Conservation (phyloP, 2,113 vertebrate genomes). For the Fulica atra region DNA sequence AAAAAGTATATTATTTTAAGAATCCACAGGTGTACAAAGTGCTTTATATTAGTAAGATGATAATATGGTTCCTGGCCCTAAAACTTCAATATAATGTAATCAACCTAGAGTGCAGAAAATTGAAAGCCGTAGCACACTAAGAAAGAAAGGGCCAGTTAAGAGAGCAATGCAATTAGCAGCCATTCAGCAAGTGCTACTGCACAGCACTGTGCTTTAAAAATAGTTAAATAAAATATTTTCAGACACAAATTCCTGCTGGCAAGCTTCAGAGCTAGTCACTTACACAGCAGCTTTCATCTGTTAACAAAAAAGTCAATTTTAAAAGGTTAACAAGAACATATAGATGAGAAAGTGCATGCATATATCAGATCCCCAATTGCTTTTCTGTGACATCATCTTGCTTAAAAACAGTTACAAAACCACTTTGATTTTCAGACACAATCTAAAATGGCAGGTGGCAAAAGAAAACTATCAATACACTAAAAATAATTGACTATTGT, state of each 20-base stretch:
- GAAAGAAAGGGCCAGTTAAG: not conserved
- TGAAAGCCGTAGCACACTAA: not conserved
- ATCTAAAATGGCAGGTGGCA: not conserved
- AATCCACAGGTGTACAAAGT: not conserved
- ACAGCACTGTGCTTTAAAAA: not conserved
- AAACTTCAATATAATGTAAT: not conserved
- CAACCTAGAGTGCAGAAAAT: not conserved
- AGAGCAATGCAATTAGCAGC: constrained; percentile 7
- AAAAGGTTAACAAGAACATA: constrained; percentile 9
- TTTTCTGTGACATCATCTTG: not conserved
- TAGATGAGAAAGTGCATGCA: not conserved
- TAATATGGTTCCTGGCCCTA: not conserved
- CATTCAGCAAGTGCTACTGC: not conserved
- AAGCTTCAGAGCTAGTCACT: constrained; percentile 25
- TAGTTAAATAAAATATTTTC: not conserved
- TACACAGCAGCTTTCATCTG: not conserved
- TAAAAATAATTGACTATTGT: not conserved
- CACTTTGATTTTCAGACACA: not conserved
- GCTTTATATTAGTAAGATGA: not conserved
- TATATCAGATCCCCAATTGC: not conserved
- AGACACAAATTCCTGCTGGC: not conserved
- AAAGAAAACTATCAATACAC: not conserved
- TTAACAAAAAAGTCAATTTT: not conserved
- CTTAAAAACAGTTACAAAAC: not conserved
- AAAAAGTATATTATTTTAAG: not conserved